These are phyloP conservation scores for Orientallactaga bullata DNA, from an alignment of 2,113 vertebrate genomes.

Conservation along the genomic window DNA sequence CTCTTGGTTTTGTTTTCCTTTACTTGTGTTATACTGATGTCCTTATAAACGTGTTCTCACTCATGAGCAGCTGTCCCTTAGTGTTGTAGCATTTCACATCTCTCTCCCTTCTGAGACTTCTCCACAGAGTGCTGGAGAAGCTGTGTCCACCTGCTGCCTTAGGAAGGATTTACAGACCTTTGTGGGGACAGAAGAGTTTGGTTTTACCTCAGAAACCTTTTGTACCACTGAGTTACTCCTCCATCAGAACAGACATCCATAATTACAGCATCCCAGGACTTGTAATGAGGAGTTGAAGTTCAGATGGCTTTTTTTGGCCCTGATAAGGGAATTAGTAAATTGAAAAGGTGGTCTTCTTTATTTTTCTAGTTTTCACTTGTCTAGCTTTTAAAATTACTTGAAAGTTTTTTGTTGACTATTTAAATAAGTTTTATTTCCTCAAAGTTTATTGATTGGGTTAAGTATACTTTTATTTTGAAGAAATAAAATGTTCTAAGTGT, in stretches of 20 bases:
- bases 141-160: background rate
- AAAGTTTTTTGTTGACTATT: background rate
- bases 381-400: background rate
- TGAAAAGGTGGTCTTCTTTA: background rate
- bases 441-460: background rate
- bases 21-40: background rate
- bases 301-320: background rate
- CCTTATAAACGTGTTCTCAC: background rate
- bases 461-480: slow-evolving; percentile 9
- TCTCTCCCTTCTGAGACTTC: no score
- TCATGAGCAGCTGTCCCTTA: background rate
- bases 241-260: background rate
- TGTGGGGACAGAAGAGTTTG: background rate
- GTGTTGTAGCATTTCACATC: no score
- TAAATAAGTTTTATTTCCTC: background rate
- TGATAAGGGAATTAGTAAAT: background rate
- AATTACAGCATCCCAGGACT: background rate
- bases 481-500: background rate
- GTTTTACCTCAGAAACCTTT: background rate
- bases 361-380: background rate
- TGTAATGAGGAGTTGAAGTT: background rate
- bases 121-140: no score
- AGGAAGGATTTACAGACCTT: background rate
- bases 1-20: slow-evolving; percentile 38
- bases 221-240: background rate